Base-by-base conservation (phyloP, 2,113 vertebrate species). In the Osmerus mordax region DNA sequence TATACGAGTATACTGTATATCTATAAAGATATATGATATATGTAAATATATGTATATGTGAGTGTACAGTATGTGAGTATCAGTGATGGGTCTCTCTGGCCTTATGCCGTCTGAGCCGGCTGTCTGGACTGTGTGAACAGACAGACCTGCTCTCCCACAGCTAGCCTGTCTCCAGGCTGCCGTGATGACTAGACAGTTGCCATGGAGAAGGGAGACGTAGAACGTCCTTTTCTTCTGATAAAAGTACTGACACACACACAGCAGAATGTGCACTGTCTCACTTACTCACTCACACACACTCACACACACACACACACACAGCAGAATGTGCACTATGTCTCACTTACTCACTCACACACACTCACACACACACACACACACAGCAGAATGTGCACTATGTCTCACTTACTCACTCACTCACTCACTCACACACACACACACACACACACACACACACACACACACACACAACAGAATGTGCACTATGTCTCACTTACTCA, bases 151-250 rank as follows among this genome's bases (percentile, higher is more conserved):
- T 74, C 65, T 69, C 53, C 36, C 52, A 68, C 21, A 63, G 70
- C 9, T 47, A 65, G 41, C 23, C 25, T 25, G 65, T 53, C 56
- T 72, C 19, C 74, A 60, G 5, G 66, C 47, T 25, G 32, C 23
- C 23, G 11, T 78, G 80, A 80, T 80, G 81, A 81, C 56, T 76
- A 28, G 72, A 66, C 70, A n/a, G 73, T 73, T 77, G 68, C 67
- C 56, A 61, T 58, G 65, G 54, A 69, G 67, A 52, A 52, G 65
- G 65, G 56, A 32, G 25, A 64, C 41, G 0, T 61, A 19, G 32
- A 4, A 2, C 16, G 67, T 18, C 59, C n/a, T 71, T 53, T 25
- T 65, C 25, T 51, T 53, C 61, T 75, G 70, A 81, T 82, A 63
- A 79, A 79, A 78, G 21, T 75, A 64, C 71, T n/a, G 25, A n/a